A percentile compares a stretch with the other conserved stretches of the same genome.
Conservation (phyloP, 2,113 vertebrate species). For the Caracal caracal region DNA sequence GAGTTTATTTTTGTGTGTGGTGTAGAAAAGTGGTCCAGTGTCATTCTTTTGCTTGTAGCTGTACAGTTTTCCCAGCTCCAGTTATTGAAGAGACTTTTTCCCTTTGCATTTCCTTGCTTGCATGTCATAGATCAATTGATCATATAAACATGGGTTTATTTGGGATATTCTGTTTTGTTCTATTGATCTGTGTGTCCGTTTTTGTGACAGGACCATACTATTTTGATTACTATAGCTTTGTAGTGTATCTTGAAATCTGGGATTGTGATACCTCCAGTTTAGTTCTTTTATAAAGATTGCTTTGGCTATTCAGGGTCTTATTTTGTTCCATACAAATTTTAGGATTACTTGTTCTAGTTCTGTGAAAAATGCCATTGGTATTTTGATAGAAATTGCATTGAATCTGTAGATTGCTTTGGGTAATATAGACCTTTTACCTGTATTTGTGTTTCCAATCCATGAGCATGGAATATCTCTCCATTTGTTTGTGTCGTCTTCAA, state of each 20-base stretch:
- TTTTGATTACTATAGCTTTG: neutral
- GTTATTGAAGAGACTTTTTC: neutral
- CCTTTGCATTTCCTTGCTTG: neutral
- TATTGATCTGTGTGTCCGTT: neutral
- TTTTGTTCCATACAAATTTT: neutral
- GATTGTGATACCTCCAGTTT: neutral
- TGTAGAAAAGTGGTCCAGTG: neutral
- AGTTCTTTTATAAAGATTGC: neutral
- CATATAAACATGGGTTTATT: neutral
- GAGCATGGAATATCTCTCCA: neutral
- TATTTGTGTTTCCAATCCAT: neutral
- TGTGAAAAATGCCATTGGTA: neutral
- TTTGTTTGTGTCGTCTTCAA: neutral
- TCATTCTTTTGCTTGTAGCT: neutral
- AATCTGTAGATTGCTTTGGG: neutral
- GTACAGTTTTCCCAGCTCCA: neutral
- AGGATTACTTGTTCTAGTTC: neutral
- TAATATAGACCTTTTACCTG: neutral
- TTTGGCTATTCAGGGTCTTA: neutral
- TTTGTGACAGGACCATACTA: neutral
- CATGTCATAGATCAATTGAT: neutral
- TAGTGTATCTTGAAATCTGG: neutral
- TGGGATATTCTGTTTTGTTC: neutral
- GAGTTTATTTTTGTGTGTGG: neutral
- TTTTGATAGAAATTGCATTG: neutral